Evolutionary conservation across 1,140 invertebrate species (phyloP).

Genomic region (Atta cephalotes): DNA sequence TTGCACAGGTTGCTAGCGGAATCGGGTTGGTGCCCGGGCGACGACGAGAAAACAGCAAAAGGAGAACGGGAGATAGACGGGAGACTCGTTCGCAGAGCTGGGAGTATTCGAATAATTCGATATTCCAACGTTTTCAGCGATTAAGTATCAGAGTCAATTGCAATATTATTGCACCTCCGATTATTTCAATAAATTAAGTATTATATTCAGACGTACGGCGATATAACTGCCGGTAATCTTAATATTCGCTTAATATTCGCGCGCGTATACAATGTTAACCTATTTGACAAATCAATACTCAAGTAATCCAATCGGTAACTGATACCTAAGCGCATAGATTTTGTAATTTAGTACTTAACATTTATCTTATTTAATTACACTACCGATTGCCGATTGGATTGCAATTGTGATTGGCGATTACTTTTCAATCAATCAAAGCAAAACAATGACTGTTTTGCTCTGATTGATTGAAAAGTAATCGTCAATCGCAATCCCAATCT

Average conservation of each 20-base stretch:
- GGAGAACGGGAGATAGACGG: not conserved
- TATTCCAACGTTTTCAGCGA: not conserved
- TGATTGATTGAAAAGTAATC: too few relatives aligned
- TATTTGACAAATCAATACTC: not conserved
- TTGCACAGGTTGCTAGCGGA: slow-evolving; percentile 60
- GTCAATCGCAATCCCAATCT: too few relatives aligned
- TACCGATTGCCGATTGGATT: too few relatives aligned
- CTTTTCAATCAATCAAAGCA: too few relatives aligned
- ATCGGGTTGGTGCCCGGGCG: slow-evolving; percentile 65
- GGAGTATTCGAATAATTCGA: slow-evolving; percentile 35
- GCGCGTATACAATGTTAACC: not conserved
- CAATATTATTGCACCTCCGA: not conserved
- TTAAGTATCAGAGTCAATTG: not conserved
- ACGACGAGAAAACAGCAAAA: slow-evolving; percentile 70
- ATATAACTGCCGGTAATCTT: not conserved
- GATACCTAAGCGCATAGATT: not conserved
- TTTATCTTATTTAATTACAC: not conserved
- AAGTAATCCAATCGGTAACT: not conserved
- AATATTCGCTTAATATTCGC: not conserved
- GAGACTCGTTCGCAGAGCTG: slow-evolving; percentile 32
- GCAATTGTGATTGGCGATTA: too few relatives aligned
- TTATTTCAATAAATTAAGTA: not conserved
- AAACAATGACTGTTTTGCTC: too few relatives aligned
- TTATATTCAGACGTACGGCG: not conserved
- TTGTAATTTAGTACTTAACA: not conserved